Evolutionary conservation across 1,140 invertebrate genomes (phyloP), one percentile per base, ranked within the genome.

Genomic region (Diachasma alloeum): DNA sequence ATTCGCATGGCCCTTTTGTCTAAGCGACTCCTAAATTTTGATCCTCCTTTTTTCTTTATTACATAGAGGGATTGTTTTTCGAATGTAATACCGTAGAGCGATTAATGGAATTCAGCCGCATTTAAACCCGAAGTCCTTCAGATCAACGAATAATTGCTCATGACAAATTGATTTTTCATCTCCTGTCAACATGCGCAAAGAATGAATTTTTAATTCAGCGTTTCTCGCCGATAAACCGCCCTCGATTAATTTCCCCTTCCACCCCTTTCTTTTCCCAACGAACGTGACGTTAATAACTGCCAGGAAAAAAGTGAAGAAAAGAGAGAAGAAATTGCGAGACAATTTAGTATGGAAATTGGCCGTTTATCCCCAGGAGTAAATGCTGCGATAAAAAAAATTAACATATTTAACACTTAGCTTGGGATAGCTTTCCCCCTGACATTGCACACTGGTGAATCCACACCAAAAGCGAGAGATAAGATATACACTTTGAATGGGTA

Each of bases 301-400:
- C 24, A 10, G 39, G 39, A 26, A 36, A 73, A 31, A 19, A 13
- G 59, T 24, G 59, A 37, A 31, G 37, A 56, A 56, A 56, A 56
- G 56, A 72, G 19, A 11, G 22, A 72, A 76, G 73, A 79, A 80
- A 72, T 69, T 78, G 78, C 74, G 63, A 73, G 72, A 80, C 76
- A 80, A 80, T 78, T 80, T 80, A 74, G 79, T 78, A 80, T 80
- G 77, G 70, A 80, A 80, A 80, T 80, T 80, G 77, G 63, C 53
- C 79, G 74, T 80, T 80, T 78, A 80, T 80, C 69, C 77, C 63
- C 56, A 8, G 59, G 31, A 78, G 75, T 74, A 78, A 80, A 78
- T 80, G 79, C 77, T n/a, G 74, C 74, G 72, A 80, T 80, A 63
- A 63, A 63, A 80, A 80, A 80, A 80, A 80, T 80, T 80, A 80